Percentiles rank a stretch among this genome's conserved stretches.
Evolutionary conservation across 2,888 invertebrate genomes (phyloP).

Genomic region (Suillia variegata): DNA sequence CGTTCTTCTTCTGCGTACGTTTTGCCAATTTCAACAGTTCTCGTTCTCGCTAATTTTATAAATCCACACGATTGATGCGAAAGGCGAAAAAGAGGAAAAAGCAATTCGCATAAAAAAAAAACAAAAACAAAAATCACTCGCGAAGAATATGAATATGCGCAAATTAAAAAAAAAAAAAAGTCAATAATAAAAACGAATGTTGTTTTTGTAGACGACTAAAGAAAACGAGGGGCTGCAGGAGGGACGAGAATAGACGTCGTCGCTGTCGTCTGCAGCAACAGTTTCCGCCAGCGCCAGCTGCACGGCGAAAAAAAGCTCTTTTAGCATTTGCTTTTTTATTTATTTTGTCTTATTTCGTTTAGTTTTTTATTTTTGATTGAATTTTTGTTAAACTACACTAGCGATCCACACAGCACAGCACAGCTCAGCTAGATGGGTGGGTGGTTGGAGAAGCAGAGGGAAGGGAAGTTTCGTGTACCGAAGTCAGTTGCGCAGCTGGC

Average conservation of each 20-base stretch:
- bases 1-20: conserved; percentile 37
- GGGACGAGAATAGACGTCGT: too few relatives aligned
- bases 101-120: conserved; percentile 18
- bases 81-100: conserved; percentile 4
- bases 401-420: too few relatives aligned
- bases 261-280: conserved; percentile 29
- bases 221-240: conserved; percentile 12
- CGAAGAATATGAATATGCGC: background rate
- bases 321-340: conserved; percentile 36
- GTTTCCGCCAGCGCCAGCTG: conserved; percentile 47
- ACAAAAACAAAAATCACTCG: too few relatives aligned
- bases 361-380: too few relatives aligned
- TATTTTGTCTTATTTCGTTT: conserved; percentile 8
- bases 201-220: conserved; percentile 13
- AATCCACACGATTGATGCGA: background rate
- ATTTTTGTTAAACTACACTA: too few relatives aligned
- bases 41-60: conserved; percentile 14
- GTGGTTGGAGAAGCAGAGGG: too few relatives aligned
- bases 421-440: too few relatives aligned
- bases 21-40: conserved; percentile 32
- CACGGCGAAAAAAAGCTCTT: conserved; percentile 46
- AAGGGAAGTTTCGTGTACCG: background rate
- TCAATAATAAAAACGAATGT: conserved; percentile 8
- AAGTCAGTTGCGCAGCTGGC: conserved; percentile 15
- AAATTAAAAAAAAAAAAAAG: conserved; percentile 2